Evolutionary conservation across 2,797 vertebrate species (phyloP), one percentile per base, ranked within the genome.

Genomic region (Diplodus sargus): DNA sequence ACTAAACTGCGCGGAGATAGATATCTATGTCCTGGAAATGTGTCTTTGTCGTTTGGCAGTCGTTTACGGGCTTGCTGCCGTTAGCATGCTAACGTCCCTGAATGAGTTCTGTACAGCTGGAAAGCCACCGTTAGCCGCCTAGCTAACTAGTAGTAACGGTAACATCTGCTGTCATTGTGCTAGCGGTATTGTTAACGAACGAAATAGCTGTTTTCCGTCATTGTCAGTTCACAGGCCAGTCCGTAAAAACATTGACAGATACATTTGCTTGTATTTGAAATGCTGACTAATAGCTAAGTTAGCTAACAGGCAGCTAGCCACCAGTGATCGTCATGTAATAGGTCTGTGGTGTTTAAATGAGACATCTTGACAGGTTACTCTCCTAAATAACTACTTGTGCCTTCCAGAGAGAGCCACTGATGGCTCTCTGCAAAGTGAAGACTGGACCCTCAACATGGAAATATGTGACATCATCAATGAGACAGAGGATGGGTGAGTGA

Each of bases 391-490:
- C 4, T 72, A 1, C 20, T 11, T 63, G 43, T 86, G 42, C 87
- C 2, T 82, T 85, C 6, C 89, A 89, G 95, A 99, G 96, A 99
- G 95, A 96, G 98, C 98, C 78, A 99, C 98, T 6, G 98, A 99
- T 92, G 98, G 98, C 91, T 99, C 98, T 83, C 94, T 99, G 71
- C 98, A 97, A 90, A 97, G 95, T 53, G 98, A 99, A 91, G 98
- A 99, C 93, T 99, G 98, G 98, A 96, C 97, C 1, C 94, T 99
- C 56, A 99, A 99, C 93, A 99, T 99, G 98, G 98, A 99, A 93
- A 99, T 99, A 94, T 99, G 98, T 86, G 98, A 99, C 91, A 97
- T 99, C 90, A 98, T 99, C 91, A 99, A 99, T 53, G 98, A 99
- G 93, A 99, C 98, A 30, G 98, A 99, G 85, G 98, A 99, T 93